Percentiles rank a stretch among this genome's conserved stretches.
Conservation (phyloP, 2,113 vertebrate species). For the Coregonus clupeaformis region DNA sequence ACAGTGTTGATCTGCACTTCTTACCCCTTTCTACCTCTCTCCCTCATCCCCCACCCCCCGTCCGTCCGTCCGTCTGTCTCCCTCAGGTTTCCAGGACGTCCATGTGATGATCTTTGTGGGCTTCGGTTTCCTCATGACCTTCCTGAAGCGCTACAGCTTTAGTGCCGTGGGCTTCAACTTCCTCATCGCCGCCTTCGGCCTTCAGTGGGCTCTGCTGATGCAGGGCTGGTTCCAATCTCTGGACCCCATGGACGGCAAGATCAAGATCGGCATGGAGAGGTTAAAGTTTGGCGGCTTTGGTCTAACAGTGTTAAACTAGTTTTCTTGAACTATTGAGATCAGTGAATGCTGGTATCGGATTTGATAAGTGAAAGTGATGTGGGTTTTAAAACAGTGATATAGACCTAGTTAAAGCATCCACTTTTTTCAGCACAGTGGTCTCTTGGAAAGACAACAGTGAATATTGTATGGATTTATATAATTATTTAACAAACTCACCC, state of each 20-base stretch:
- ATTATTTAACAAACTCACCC: too few relatives aligned
- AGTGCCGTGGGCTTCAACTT: slow-evolving; percentile 94
- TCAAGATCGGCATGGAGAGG: slow-evolving; percentile 86
- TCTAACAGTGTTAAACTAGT: background rate
- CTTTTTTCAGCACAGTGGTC: too few relatives aligned
- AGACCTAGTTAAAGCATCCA: too few relatives aligned
- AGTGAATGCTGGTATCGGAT: too few relatives aligned
- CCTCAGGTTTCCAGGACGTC: slow-evolving; percentile 93
- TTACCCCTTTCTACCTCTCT: background rate
- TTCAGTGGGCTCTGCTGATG: slow-evolving; percentile 96
- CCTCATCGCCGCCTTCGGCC: slow-evolving; percentile 89
- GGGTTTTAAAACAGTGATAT: too few relatives aligned
- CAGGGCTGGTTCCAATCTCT: slow-evolving; percentile 92
- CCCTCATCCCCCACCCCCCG: background rate
- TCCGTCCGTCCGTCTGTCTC: too few relatives aligned
- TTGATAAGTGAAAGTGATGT: too few relatives aligned
- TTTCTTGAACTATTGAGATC: too few relatives aligned
- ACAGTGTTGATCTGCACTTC: too few relatives aligned
- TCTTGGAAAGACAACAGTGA: too few relatives aligned
- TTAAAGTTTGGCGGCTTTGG: slow-evolving; percentile 46
- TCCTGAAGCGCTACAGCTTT: slow-evolving; percentile 92
- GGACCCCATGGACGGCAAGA: slow-evolving; percentile 71
- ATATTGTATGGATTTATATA: too few relatives aligned
- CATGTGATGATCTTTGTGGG: slow-evolving; percentile 98
- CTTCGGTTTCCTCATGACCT: slow-evolving; percentile 97